Evolutionary conservation across 1,140 invertebrate genomes (phyloP).

Genomic region (Tenebrio molitor): DNA sequence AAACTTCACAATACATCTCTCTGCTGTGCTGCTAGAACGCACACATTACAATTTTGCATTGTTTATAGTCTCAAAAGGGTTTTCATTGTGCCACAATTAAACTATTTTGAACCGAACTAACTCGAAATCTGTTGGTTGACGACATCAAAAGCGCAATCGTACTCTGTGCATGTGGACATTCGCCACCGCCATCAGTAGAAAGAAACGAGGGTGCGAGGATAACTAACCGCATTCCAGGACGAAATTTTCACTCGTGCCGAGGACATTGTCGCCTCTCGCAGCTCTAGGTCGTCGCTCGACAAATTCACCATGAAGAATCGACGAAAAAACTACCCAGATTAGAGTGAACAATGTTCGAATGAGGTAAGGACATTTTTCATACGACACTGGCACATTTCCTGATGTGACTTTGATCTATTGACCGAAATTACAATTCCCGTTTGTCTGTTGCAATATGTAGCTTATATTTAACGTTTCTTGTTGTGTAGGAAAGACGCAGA

Average conservation of each 20-base stretch:
- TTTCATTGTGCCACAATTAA: conserved; percentile 29
- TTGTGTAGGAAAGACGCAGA: conserved; percentile 31
- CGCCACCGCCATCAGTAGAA: background rate
- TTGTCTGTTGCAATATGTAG: background rate
- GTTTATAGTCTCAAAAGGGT: conserved; percentile 23
- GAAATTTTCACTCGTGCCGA: background rate
- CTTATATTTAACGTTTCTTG: conserved; percentile 38
- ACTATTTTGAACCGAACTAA: conserved; percentile 23
- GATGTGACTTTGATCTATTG: conserved; percentile 26
- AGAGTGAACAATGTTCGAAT: background rate
- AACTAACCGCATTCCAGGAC: conserved; percentile 10
- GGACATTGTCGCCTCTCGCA: background rate
- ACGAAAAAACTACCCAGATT: background rate
- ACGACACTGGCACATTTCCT: background rate
- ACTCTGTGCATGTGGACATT: background rate
- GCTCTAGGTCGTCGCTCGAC: background rate
- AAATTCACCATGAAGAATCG: background rate
- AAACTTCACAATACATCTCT: conserved; percentile 41
- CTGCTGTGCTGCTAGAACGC: conserved; percentile 27
- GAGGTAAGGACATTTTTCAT: background rate
- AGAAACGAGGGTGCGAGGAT: conserved; percentile 7
- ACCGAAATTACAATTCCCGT: conserved; percentile 15
- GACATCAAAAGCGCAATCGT: conserved; percentile 7
- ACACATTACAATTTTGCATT: conserved; percentile 44
- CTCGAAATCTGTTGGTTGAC: background rate